Evolutionary conservation across 1,140 invertebrate genomes (phyloP).

Genomic region (Bombyx mandarina): DNA sequence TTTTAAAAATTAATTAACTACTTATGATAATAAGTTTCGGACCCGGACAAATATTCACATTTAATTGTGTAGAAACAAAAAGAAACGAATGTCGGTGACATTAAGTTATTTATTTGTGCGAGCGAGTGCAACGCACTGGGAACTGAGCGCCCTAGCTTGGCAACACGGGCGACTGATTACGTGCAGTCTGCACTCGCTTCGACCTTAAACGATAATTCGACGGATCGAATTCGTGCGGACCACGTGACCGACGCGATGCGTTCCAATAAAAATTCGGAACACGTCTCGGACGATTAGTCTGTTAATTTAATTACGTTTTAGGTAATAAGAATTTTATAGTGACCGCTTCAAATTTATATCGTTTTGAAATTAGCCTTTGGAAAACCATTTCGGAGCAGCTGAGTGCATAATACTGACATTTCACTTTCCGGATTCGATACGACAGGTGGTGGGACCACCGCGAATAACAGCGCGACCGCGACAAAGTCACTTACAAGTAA

Average conservation of each 20-base stretch:
- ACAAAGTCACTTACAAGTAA: conserved; percentile 65
- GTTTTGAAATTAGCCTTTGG: conserved; percentile 5
- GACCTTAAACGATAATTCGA: conserved; percentile 44
- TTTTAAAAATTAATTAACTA: conserved; percentile 52
- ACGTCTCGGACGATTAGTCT: conserved; percentile 14
- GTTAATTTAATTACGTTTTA: conserved; percentile 14
- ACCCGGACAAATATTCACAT: conserved; percentile 36
- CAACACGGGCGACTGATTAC: conserved; percentile 16
- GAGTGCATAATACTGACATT: conserved; percentile 38
- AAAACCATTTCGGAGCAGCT: conserved; percentile 16
- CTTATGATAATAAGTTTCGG: conserved; percentile 52
- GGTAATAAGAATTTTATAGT: conserved; percentile 2
- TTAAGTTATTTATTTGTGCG: conserved; percentile 49
- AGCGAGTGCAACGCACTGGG: conserved; percentile 54
- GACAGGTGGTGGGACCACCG: conserved; percentile 46
- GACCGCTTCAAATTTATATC: conserved; percentile 7
- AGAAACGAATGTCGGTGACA: conserved; percentile 44
- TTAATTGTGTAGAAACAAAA: conserved; percentile 48
- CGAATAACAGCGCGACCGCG: conserved; percentile 30
- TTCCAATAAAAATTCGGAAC: conserved; percentile 22
- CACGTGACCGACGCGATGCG: conserved; percentile 36
- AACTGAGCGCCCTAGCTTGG: conserved; percentile 48
- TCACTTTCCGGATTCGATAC: conserved; percentile 35
- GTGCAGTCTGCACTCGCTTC: conserved; percentile 26
- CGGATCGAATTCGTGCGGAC: conserved; percentile 25